Conservation (phyloP, 2,797 vertebrate species). For the Odontamblyopus lacepedii region DNA sequence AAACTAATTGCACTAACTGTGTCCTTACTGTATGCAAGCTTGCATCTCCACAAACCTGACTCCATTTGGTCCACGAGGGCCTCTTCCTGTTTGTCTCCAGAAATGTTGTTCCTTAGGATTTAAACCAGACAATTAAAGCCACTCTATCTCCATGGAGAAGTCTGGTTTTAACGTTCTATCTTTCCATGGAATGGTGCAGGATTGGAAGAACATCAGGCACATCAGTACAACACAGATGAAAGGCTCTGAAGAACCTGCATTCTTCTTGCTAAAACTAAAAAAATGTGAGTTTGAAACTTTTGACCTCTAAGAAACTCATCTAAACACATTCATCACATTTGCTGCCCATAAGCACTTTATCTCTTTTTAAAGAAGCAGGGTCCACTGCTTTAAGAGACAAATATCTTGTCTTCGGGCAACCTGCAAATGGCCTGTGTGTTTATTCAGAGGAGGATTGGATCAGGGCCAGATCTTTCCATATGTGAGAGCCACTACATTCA, state of each 20-base stretch:
- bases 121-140: too few relatives aligned
- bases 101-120: too few relatives aligned
- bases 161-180: too few relatives aligned
- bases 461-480: constrained; percentile 81
- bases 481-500: constrained; percentile 82
- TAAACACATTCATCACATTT: constrained; percentile 28
- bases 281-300: not conserved
- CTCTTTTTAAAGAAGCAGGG: constrained; percentile 40
- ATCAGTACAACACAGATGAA: not conserved
- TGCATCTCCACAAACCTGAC: too few relatives aligned
- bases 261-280: not conserved
- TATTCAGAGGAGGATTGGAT: constrained; percentile 89
- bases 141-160: too few relatives aligned
- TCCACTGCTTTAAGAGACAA: constrained; percentile 71
- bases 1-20: too few relatives aligned
- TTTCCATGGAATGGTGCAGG: too few relatives aligned
- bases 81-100: too few relatives aligned
- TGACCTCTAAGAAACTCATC: not conserved
- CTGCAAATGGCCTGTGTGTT: constrained; percentile 84
- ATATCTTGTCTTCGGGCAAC: constrained; percentile 77
- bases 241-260: not conserved
- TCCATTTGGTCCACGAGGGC: too few relatives aligned
- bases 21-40: too few relatives aligned
- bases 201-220: not conserved
- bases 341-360: constrained; percentile 43